Conservation (phyloP, 2,113 vertebrate genomes). For the Cynoglossus semilaevis region DNA sequence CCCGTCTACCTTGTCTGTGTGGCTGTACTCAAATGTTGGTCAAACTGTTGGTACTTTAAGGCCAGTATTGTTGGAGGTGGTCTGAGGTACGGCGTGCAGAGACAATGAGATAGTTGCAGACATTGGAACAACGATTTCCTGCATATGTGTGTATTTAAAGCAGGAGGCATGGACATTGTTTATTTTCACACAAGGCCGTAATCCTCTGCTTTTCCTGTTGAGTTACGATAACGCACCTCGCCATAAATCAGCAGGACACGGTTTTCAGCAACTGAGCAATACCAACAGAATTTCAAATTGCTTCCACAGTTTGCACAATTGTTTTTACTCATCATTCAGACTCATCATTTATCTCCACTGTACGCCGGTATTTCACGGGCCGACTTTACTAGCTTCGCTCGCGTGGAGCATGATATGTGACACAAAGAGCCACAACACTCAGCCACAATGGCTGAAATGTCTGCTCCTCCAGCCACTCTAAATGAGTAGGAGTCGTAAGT, state of each 20-base stretch:
- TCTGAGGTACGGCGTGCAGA: no score
- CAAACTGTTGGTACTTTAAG: no score
- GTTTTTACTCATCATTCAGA: conserved; percentile 6
- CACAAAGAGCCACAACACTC: neutral
- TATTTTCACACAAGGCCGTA: conserved; percentile 12
- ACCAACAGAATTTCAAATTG: neutral
- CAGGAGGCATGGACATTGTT: neutral
- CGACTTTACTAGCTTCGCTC: neutral
- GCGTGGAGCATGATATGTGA: neutral
- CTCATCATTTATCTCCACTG: conserved; percentile 13
- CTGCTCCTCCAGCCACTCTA: conserved; percentile 4
- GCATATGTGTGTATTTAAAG: neutral
- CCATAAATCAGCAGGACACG: conserved; percentile 20
- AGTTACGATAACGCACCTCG: conserved; percentile 16
- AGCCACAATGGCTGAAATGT: neutral
- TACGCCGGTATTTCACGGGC: neutral
- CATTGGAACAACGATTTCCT: neutral
- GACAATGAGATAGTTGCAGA: no score
- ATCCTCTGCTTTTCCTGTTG: conserved; percentile 9
- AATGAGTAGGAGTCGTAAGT: conserved; percentile 46
- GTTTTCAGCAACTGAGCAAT: conserved; percentile 12
- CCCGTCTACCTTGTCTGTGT: no score
- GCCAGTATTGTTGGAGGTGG: no score
- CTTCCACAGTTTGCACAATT: neutral
- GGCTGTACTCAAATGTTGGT: no score